Evolutionary conservation across 2,888 invertebrate genomes (phyloP), one percentile per base, ranked within the genome.

Genomic region (Scaptomyza polygonia): DNA sequence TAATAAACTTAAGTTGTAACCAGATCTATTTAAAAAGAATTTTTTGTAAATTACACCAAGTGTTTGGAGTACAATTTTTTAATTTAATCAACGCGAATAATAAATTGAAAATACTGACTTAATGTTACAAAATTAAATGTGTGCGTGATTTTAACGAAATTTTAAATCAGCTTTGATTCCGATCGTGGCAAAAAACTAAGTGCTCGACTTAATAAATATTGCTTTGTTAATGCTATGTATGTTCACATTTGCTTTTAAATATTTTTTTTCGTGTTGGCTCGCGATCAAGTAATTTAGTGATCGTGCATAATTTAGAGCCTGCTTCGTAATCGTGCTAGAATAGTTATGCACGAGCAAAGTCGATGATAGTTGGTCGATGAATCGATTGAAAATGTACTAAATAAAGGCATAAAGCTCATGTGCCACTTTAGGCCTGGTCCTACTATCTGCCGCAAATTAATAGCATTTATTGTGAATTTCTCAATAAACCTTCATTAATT

Each of bases 1-100:
- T 86, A 86, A 82, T 86, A 83, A 72, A 82, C 53, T 59, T 82
- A 87, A 85, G 80, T 85, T 80, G 71, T 70, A 82, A 82, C 57
- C 88, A 84, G 78, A 58, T 79, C 74, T 52, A 67, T 54, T 53
- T 32, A 51, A 75, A n/a, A 55, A n/a, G 12, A 34, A 5, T 25
- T 42, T 58, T 56, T 51, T 58, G 49, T 51, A 68, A 67, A 67
- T 32, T 54, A 47, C 58, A 48, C n/a, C 39, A 58, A 58, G 58
- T 72, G 66, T 65, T 58, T 56, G 43, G 52, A 70, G 44, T 57
- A 48, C 25, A 56, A 56, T 51, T 62, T 55, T 52, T 39, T 70
- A 69, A 42, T 55, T 34, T 47, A 49, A 47, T 40, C 7, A 21
- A 45, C 14, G 43, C 42, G n/a, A 65, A 65, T 58, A 55, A 44